Evolutionary conservation across 2,888 invertebrate genomes (phyloP), one percentile per base, ranked within the genome.

Genomic region (Tridacna crocea): DNA sequence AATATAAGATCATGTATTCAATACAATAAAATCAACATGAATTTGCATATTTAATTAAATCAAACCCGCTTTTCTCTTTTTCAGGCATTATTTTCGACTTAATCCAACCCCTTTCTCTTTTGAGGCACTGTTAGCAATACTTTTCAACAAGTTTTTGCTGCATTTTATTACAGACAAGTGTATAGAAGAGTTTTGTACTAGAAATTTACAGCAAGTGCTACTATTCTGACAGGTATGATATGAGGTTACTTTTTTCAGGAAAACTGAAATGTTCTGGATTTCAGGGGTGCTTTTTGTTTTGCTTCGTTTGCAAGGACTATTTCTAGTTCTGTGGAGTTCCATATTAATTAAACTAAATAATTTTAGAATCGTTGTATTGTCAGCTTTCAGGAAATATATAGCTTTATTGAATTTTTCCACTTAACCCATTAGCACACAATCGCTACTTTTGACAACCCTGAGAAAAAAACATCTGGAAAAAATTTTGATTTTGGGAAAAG

Each of bases 231-330:
- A 3, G 22, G 4, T n/a, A 58, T 58, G 19, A 22, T 4, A 22
- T 58, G 58, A 58, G 58, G 58, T 58, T 22, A 58, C 36, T 58
- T 58, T 58, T 58, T 58, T 58, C 58, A n/a, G 2, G 58, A 58
- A 22, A 58, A 4, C 58, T 58, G 58, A 58, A 58, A 58, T n/a
- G 19, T 19, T 2, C 58, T 22, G 19, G 58, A 58, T 58, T 58
- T 58, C 22, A 22, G 8, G 58, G 22, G 58, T 8, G 58, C 8
- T 55, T 55, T 55, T 55, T 55, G 2, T 19, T 58, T 19, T 58
- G 58, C 19, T n/a, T 19, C 22, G 19, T 36, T 36, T 36, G 36
- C 36, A 36, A 36, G 36, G 36, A 36, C 36, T 36, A 36, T 36
- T 36, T 36, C 36, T 4, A 36, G 36, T 36, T 36, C 36, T 36